Evolutionary conservation across 1,140 invertebrate species (phyloP).

Genomic region (Eumeta japonica): DNA sequence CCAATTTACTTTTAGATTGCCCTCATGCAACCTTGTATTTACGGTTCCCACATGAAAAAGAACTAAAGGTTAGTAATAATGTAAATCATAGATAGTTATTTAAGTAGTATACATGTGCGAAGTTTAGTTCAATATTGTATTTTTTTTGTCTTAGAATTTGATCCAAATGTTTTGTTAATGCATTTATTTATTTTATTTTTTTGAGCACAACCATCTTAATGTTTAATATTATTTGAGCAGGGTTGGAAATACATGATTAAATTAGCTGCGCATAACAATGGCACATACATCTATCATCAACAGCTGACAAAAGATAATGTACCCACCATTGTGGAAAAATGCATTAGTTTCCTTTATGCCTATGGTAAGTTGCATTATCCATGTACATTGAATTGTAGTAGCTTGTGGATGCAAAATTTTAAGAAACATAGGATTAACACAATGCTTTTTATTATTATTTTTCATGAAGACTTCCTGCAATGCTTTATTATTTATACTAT

Average conservation of each 20-base stretch:
- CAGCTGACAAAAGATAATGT: constrained; percentile 83
- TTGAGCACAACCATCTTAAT: constrained; percentile 3
- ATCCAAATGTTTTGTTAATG: constrained; percentile 2
- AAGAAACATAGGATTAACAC: neutral
- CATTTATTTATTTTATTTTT: neutral
- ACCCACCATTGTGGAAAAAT: constrained; percentile 87
- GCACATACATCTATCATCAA: constrained; percentile 74
- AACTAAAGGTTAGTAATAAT: constrained; percentile 56
- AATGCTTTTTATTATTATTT: neutral
- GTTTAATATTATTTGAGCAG: constrained; percentile 24
- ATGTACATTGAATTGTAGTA: neutral
- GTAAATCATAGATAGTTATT: neutral
- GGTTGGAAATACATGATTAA: constrained; percentile 73
- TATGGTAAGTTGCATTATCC: constrained; percentile 73
- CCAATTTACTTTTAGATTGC: constrained; percentile 66
- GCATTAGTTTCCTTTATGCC: constrained; percentile 83
- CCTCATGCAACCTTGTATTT: constrained; percentile 67
- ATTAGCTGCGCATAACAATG: constrained; percentile 74
- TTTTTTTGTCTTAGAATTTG: neutral
- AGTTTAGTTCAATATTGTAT: neutral
- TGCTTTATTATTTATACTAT: neutral
- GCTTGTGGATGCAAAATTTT: neutral
- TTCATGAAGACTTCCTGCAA: neutral
- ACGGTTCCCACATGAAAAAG: constrained; percentile 65
- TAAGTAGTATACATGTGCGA: neutral